Evolutionary conservation across 1,140 invertebrate genomes (phyloP).

Genomic region (Drosophila murphyi): DNA sequence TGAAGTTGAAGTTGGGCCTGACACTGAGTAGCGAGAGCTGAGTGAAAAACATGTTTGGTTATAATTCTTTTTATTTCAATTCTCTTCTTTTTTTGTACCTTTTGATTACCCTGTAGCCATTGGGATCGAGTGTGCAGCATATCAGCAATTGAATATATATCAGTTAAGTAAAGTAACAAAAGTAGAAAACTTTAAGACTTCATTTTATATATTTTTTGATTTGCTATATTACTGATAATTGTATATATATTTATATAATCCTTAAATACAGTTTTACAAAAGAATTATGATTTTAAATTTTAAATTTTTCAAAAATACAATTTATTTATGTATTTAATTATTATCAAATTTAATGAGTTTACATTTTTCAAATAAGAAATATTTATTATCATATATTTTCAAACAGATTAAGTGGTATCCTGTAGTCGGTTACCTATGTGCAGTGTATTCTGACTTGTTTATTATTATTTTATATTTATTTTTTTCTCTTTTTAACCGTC

Average conservation of each 20-base stretch:
- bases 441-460: constrained; percentile 23
- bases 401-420: constrained; percentile 4
- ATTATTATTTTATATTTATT: constrained; percentile 35
- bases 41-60: constrained; percentile 78
- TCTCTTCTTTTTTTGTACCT: constrained; percentile 19
- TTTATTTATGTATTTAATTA: no score
- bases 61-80: constrained; percentile 65
- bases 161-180: no score
- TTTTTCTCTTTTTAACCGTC: constrained; percentile 66
- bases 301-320: no score
- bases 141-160: no score
- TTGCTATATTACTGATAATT: no score
- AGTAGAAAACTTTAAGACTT: no score
- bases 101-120: constrained; percentile 23
- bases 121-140: neutral
- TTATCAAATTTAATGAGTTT: no score
- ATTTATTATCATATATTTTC: neutral
- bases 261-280: no score
- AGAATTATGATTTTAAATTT: no score
- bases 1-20: constrained; percentile 38
- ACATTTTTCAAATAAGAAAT: no score
- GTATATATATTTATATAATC: no score
- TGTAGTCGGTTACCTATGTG: neutral
- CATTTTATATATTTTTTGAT: no score
- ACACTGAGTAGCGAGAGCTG: constrained; percentile 35